A percentile compares a stretch with the other conserved stretches of the same genome.
Conservation (phyloP, 1,140 invertebrate species). For the Meloidogyne floridensis region DNA sequence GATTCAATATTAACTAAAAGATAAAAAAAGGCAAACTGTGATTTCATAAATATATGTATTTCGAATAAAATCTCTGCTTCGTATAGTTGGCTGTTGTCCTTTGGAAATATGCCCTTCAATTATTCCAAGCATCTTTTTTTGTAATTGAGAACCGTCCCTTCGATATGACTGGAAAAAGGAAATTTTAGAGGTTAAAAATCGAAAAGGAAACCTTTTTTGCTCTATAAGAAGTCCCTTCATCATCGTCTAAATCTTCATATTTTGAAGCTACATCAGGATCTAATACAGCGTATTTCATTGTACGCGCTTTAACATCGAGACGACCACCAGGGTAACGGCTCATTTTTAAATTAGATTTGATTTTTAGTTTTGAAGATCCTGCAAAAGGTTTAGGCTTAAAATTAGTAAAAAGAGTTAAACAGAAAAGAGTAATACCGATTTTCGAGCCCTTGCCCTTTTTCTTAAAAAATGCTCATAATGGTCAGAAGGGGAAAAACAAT, state of each 20-base stretch:
- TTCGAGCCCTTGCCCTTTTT: too few relatives aligned
- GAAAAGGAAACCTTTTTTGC: conserved; percentile 9
- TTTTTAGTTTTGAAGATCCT: too few relatives aligned
- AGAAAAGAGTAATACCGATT: too few relatives aligned
- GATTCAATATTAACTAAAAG: neutral
- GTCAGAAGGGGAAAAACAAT: too few relatives aligned
- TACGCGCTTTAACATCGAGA: conserved; percentile 28
- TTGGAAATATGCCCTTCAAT: conserved; percentile 20
- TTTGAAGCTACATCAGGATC: conserved; percentile 32
- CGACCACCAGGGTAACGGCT: conserved; percentile 17
- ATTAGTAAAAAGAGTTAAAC: too few relatives aligned
- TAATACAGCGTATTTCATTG: conserved; percentile 18
- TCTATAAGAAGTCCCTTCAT: conserved; percentile 8
- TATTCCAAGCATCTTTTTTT: conserved; percentile 19
- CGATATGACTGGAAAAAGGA: neutral
- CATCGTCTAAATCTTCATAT: conserved; percentile 28
- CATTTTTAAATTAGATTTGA: neutral
- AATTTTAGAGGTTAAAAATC: neutral
- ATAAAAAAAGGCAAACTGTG: conserved; percentile 19
- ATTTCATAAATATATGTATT: conserved; percentile 18
- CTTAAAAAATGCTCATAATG: too few relatives aligned
- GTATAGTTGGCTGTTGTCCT: conserved; percentile 6
- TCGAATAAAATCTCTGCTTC: neutral
- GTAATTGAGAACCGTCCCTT: conserved; percentile 7
- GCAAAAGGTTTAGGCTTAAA: too few relatives aligned